These are phyloP conservation scores for Probosciger aterrimus DNA, from an alignment of 2,113 vertebrate species.

Conservation along the genomic window DNA sequence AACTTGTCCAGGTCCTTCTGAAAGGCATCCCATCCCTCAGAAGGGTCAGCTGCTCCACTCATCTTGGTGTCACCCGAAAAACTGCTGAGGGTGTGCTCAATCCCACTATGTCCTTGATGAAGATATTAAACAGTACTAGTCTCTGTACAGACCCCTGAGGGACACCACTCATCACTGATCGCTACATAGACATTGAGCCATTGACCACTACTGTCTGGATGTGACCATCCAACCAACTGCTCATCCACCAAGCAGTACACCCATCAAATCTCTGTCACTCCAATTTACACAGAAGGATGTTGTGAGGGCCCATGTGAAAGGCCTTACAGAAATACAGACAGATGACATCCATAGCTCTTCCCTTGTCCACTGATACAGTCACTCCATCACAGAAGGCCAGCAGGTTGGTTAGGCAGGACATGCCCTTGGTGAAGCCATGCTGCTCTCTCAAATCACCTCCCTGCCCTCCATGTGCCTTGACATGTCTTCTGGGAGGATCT, in stretches of 20 bases:
- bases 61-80: neutral
- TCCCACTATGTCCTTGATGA: neutral
- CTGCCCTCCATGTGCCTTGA: neutral
- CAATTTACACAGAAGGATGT: neutral
- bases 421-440: neutral
- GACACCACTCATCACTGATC: neutral
- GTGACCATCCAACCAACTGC: neutral
- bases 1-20: neutral
- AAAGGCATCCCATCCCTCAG: neutral
- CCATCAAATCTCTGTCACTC: rapidly evolving
- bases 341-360: neutral
- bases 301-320: neutral
- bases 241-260: neutral
- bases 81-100: neutral
- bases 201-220: neutral
- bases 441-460: neutral
- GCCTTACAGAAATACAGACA: neutral
- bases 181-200: rapidly evolving
- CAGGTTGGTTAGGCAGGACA: neutral
- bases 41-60: rapidly evolving
- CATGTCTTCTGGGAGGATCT: neutral
- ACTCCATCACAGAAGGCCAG: neutral
- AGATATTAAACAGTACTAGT: neutral
- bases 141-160: neutral
- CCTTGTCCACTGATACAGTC: neutral